A percentile compares a stretch with the other conserved stretches of the same genome.
These are phyloP conservation scores for Sebastes oblongus DNA, from an alignment of 2,797 vertebrate genomes.

Conservation along the genomic window DNA sequence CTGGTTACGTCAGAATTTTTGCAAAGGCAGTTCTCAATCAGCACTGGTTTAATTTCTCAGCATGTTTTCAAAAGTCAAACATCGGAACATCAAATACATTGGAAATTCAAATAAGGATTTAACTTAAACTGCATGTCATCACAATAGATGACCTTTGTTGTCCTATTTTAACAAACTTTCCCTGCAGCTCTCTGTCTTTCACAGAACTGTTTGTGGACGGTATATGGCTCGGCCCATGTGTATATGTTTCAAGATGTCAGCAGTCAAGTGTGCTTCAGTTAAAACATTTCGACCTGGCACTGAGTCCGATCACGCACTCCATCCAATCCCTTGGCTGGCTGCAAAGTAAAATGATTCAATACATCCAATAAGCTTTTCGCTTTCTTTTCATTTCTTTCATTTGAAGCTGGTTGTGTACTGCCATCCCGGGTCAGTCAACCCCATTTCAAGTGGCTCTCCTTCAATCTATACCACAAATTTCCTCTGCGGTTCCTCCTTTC, in stretches of 20 bases:
- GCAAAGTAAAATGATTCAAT: slow-evolving; percentile 82
- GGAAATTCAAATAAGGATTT: not conserved
- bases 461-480: slow-evolving; percentile 73
- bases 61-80: not conserved
- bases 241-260: slow-evolving; percentile 45
- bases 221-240: not conserved
- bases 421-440: slow-evolving; percentile 77
- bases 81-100: not conserved
- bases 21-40: not conserved
- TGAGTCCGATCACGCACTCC: slow-evolving; percentile 69
- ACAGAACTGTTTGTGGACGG: slow-evolving; percentile 2
- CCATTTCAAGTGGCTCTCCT: slow-evolving; percentile 76
- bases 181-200: not conserved
- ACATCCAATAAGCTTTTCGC: slow-evolving; percentile 81
- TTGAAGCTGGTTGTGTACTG: slow-evolving; percentile 68
- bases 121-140: not conserved
- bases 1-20: not conserved
- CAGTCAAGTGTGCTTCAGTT: slow-evolving; percentile 51
- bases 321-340: slow-evolving; percentile 67
- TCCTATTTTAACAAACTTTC: not conserved
- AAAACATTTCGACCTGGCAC: slow-evolving; percentile 56
- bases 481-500: slow-evolving; percentile 59
- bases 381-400: slow-evolving; percentile 82
- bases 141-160: not conserved
- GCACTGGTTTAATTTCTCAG: not conserved